A percentile compares a stretch with the other conserved stretches of the same genome.
Conservation (phyloP, 2,797 vertebrate species). For the Amblyopsis hoosieri region DNA sequence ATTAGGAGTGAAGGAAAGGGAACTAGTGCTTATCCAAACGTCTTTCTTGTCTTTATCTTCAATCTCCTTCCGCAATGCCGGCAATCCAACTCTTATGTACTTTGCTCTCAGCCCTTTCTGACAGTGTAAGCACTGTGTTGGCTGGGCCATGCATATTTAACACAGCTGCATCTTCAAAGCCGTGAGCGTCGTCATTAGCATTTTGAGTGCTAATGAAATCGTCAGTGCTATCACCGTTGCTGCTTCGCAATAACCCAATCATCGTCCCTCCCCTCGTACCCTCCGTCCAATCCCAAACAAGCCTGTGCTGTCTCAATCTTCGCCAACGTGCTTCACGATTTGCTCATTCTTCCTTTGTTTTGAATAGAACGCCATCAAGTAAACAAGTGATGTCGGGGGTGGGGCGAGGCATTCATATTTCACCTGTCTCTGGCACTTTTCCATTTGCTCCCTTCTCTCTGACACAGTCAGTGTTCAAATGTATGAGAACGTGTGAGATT, state of each 20-base stretch:
- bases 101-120: constrained; percentile 29
- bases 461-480: constrained; percentile 11
- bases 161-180: constrained; percentile 76
- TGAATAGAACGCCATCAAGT: constrained; percentile 45
- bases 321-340: constrained; percentile 11
- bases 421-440: constrained; percentile 15
- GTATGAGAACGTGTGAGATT: constrained; percentile 3
- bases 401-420: constrained; percentile 4
- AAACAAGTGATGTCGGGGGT: constrained; percentile 10
- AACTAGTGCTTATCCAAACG: neutral
- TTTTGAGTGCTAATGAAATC: constrained; percentile 80
- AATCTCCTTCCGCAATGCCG: constrained; percentile 24
- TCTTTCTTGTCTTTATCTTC: constrained; percentile 6
- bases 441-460: constrained; percentile 3
- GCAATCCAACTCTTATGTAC: constrained; percentile 7
- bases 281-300: constrained; percentile 23
- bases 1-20: constrained; percentile 19
- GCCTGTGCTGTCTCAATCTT: constrained; percentile 21
- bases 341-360: constrained; percentile 31
- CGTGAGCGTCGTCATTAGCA: constrained; percentile 76
- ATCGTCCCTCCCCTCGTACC: constrained; percentile 24
- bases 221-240: constrained; percentile 55
- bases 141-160: constrained; percentile 75
- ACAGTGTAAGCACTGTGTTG: constrained; percentile 40
- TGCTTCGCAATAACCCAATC: constrained; percentile 52